Evolutionary conservation across 2,888 invertebrate species (phyloP).

Genomic region (Monochamus alternatus): DNA sequence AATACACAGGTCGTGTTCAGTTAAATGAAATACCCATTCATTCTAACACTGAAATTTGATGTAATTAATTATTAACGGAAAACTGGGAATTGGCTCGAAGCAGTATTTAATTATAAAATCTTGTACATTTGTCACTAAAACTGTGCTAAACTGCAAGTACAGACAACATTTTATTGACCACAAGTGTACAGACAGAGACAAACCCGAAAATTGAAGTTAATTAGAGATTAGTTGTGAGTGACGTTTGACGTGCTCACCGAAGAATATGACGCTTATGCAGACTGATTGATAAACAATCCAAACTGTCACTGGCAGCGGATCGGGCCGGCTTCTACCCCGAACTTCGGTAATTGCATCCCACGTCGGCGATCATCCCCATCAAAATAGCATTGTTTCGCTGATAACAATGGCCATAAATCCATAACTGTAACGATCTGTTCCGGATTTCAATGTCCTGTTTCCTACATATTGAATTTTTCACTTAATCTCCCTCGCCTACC

Average conservation of each 20-base stretch:
- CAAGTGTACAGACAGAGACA: slow-evolving; percentile 18
- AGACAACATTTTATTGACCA: too few relatives aligned
- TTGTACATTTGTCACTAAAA: too few relatives aligned
- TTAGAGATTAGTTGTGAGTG: slow-evolving; percentile 37
- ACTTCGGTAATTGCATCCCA: slow-evolving; percentile 54
- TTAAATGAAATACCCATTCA: too few relatives aligned
- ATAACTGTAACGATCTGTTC: slow-evolving; percentile 66
- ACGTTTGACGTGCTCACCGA: slow-evolving; percentile 42
- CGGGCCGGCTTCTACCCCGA: slow-evolving; percentile 22
- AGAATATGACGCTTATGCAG: slow-evolving; percentile 38
- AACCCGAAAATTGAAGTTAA: slow-evolving; percentile 23
- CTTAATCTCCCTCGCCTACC: slow-evolving; percentile 50
- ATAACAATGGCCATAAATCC: slow-evolving; percentile 66
- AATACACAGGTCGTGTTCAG: too few relatives aligned
- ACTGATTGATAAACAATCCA: slow-evolving; percentile 41
- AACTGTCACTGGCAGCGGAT: slow-evolving; percentile 41
- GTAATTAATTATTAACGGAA: too few relatives aligned
- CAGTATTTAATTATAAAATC: too few relatives aligned
- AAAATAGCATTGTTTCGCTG: slow-evolving; percentile 60
- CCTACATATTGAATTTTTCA: slow-evolving; percentile 64
- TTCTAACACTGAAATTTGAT: too few relatives aligned
- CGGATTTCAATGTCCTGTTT: slow-evolving; percentile 62
- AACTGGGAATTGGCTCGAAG: too few relatives aligned
- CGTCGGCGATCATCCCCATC: slow-evolving; percentile 55
- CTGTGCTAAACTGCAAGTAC: too few relatives aligned